Percentiles rank a stretch among this genome's conserved stretches.
Evolutionary conservation across 2,797 vertebrate species (phyloP).

Genomic region (Clarias laeviceps): DNA sequence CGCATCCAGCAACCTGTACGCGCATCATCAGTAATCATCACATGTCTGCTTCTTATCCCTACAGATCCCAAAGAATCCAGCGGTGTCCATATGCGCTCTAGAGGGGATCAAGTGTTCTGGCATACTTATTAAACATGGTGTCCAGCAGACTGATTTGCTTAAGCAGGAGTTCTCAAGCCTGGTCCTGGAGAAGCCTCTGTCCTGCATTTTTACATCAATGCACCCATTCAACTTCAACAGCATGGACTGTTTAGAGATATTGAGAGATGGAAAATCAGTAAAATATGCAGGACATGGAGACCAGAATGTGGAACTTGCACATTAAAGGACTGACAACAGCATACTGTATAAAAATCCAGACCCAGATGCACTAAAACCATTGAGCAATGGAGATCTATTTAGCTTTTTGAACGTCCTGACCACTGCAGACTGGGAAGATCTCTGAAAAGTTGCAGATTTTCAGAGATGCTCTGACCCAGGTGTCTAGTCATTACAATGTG

Average conservation of each 20-base stretch:
- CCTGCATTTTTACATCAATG: not conserved
- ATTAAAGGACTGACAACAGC: not conserved
- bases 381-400: not conserved
- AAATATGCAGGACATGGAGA: not conserved
- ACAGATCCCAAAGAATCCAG: not conserved
- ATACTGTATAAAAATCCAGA: not conserved
- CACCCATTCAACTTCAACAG: not conserved
- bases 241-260: not conserved
- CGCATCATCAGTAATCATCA: not conserved
- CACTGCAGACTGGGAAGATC: too few relatives aligned
- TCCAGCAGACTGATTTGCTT: not conserved
- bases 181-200: not conserved
- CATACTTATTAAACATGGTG: not conserved
- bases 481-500: too few relatives aligned
- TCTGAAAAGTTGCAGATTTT: too few relatives aligned
- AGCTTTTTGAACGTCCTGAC: too few relatives aligned
- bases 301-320: not conserved
- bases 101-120: not conserved
- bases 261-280: not conserved
- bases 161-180: not conserved
- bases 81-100: not conserved
- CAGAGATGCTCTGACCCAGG: too few relatives aligned
- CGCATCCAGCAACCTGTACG: constrained; percentile 16
- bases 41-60: not conserved
- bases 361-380: not conserved